These are phyloP conservation scores for Centroberyx gerrardi DNA, from an alignment of 2,797 vertebrate species.

Conservation along the genomic window DNA sequence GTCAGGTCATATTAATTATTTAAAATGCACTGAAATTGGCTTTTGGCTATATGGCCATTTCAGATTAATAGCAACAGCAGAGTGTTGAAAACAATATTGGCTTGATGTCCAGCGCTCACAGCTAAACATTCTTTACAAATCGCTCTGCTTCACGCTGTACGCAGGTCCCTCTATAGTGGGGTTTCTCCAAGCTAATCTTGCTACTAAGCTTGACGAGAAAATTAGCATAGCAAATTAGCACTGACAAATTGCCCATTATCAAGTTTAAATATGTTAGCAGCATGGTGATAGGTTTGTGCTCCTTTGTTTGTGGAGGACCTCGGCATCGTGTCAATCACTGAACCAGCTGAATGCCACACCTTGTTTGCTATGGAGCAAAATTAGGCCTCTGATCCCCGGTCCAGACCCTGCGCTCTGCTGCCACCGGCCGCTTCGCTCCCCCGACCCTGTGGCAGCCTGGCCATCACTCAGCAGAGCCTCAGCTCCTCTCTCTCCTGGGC, in stretches of 20 bases:
- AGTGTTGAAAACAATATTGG: background rate
- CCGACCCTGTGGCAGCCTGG: background rate
- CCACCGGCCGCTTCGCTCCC: background rate
- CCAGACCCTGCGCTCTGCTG: background rate
- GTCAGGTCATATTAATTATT: conserved; percentile 1
- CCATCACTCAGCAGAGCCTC: background rate
- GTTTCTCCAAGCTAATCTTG: conserved; percentile 26
- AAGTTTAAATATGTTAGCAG: conserved; percentile 56
- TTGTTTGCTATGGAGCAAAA: conserved; percentile 26
- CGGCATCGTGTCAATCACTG: conserved; percentile 16
- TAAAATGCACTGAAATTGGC: background rate
- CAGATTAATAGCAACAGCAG: background rate
- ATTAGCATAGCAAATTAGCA: conserved; percentile 51
- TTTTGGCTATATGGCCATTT: background rate
- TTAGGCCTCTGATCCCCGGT: conserved; percentile 11
- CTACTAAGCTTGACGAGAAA: conserved; percentile 39
- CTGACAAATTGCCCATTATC: conserved; percentile 50
- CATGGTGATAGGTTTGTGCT: conserved; percentile 29
- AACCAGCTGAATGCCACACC: conserved; percentile 13
- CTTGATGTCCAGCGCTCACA: background rate
- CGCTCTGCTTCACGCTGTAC: background rate
- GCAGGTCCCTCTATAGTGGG: background rate
- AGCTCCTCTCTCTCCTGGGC: background rate
- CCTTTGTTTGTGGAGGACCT: conserved; percentile 5
- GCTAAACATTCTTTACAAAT: background rate